Conservation (phyloP, 1,140 invertebrate genomes). For the Tetraneura akinire region DNA sequence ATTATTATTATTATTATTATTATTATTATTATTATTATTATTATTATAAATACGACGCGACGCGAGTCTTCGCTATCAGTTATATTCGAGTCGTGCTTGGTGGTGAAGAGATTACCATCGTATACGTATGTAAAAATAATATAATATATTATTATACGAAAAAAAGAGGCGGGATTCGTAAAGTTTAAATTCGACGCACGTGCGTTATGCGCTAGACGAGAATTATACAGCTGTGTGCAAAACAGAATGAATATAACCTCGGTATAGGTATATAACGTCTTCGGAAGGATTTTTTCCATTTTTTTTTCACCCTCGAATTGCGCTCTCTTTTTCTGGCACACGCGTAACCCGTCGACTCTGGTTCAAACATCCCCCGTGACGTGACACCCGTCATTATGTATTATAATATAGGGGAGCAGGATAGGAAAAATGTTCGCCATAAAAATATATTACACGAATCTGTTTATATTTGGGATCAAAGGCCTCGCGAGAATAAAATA, state of each 20-base stretch:
- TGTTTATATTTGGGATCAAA: constrained; percentile 11
- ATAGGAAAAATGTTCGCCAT: constrained; percentile 15
- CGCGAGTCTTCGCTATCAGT: constrained; percentile 22
- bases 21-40: too few species aligned
- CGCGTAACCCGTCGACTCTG: too few species aligned
- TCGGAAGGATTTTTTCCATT: too few species aligned
- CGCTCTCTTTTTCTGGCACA: constrained; percentile 28
- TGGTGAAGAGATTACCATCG: constrained; percentile 10
- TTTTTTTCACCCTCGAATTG: constrained; percentile 43
- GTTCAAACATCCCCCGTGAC: background rate
- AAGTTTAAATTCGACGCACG: constrained; percentile 40
- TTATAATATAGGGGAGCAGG: too few species aligned
- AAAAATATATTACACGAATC: background rate
- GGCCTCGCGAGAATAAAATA: constrained; percentile 19
- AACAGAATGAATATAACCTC: constrained; percentile 18
- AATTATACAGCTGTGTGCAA: constrained; percentile 45
- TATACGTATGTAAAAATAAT: background rate
- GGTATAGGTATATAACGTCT: too few species aligned
- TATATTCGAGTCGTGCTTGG: constrained; percentile 29
- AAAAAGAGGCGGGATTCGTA: background rate
- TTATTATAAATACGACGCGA: too few species aligned
- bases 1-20: too few species aligned
- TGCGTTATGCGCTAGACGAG: constrained; percentile 45
- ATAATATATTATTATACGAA: background rate
- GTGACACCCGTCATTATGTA: constrained; percentile 30